Evolutionary conservation across 2,888 invertebrate genomes (phyloP).

Genomic region (Meloe dianella): DNA sequence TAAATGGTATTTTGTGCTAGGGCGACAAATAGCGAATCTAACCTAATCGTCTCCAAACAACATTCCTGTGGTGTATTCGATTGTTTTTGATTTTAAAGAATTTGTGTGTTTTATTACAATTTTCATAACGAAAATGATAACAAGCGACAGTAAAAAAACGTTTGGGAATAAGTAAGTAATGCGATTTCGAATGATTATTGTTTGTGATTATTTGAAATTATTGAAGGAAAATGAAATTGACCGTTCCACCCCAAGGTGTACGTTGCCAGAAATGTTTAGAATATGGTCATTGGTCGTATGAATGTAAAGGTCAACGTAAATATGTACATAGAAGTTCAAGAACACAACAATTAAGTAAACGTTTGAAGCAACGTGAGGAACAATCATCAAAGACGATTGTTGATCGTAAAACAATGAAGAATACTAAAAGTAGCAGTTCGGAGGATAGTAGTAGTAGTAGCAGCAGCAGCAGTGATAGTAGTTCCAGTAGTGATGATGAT

Average conservation of each 20-base stretch:
- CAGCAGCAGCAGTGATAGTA: slow-evolving; percentile 34
- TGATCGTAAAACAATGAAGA: slow-evolving; percentile 24
- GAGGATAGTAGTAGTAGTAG: slow-evolving; percentile 29
- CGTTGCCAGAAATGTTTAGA: slow-evolving; percentile 93
- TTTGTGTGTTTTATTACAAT: too few species aligned
- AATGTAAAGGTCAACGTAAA: slow-evolving; percentile 90
- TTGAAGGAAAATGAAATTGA: slow-evolving; percentile 66
- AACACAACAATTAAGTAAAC: slow-evolving; percentile 78
- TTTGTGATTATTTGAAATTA: neutral
- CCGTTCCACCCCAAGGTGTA: slow-evolving; percentile 72
- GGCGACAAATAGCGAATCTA: too few species aligned
- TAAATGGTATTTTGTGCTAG: too few species aligned
- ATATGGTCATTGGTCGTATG: slow-evolving; percentile 93
- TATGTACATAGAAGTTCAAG: slow-evolving; percentile 83
- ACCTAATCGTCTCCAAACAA: too few species aligned
- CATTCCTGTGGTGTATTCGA: too few species aligned
- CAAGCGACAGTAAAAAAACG: slow-evolving; percentile 9
- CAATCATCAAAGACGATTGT: slow-evolving; percentile 30
- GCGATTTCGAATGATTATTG: too few species aligned
- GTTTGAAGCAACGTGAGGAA: slow-evolving; percentile 63
- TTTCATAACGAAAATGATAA: neutral
- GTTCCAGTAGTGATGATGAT: neutral
- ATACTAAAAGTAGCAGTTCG: slow-evolving; percentile 34
- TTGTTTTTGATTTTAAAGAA: too few species aligned
- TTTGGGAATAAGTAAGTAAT: slow-evolving; percentile 14